Conservation (phyloP, 2,113 vertebrate genomes). For the Girardinichthys multiradiatus region DNA sequence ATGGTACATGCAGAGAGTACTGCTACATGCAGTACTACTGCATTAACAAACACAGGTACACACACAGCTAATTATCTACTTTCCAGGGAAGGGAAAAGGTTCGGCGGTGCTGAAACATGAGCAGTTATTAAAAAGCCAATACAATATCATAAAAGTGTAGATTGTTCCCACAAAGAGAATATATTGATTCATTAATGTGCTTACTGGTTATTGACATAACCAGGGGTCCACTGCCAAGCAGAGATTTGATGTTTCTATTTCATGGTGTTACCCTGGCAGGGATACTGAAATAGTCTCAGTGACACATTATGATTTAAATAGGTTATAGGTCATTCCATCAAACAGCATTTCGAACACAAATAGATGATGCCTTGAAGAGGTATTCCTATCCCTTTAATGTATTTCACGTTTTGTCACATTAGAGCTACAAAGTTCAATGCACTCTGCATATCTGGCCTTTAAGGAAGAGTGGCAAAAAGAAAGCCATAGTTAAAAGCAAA, state of each 20-base stretch:
- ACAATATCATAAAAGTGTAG: slow-evolving; percentile 80
- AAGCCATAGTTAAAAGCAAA: not conserved
- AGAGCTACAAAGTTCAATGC: not conserved
- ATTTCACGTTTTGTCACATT: not conserved
- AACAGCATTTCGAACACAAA: not conserved
- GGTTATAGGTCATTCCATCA: slow-evolving; percentile 3
- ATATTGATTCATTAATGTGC: slow-evolving; percentile 76
- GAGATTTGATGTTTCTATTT: slow-evolving; percentile 68
- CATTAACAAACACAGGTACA: slow-evolving; percentile 3
- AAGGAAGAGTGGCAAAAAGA: not conserved
- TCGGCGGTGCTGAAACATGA: slow-evolving; percentile 78
- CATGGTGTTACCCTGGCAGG: slow-evolving; percentile 26
- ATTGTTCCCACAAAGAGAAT: slow-evolving; percentile 76
- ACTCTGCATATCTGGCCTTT: not conserved
- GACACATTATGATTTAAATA: slow-evolving; percentile 25
- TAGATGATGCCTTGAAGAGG: not conserved
- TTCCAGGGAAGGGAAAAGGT: slow-evolving; percentile 66
- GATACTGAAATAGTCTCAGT: slow-evolving; percentile 15
- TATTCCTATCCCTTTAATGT: not conserved
- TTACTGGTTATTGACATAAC: slow-evolving; percentile 74
- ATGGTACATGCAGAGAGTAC: slow-evolving; percentile 1
- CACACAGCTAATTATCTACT: slow-evolving; percentile 45
- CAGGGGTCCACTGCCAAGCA: slow-evolving; percentile 74
- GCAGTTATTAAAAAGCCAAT: slow-evolving; percentile 81
- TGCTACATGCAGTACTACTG: no score